These are phyloP conservation scores for Hipposideros larvatus DNA, from an alignment of 2,797 vertebrate species.

Conservation along the genomic window DNA sequence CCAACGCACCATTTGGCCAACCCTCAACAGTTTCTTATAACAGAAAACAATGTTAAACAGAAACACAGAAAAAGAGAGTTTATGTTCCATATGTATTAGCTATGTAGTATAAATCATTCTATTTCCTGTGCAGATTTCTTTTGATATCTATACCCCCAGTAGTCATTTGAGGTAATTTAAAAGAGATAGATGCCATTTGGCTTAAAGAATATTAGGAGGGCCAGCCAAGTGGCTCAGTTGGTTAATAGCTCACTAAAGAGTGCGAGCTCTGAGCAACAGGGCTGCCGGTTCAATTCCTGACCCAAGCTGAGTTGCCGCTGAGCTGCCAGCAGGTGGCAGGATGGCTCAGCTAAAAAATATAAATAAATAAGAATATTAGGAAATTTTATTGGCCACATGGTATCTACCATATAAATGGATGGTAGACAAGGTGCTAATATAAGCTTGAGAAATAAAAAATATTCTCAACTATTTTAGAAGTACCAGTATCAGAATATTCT, in stretches of 20 bases:
- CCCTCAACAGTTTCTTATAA: neutral
- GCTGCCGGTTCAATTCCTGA: too few species aligned
- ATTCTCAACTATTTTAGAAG: slow-evolving; percentile 38
- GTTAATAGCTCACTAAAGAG: too few species aligned
- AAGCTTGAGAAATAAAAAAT: slow-evolving; percentile 33
- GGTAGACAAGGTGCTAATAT: neutral
- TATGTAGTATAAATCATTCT: neutral
- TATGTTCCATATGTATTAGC: neutral
- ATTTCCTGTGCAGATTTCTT: neutral
- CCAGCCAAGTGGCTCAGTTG: too few species aligned
- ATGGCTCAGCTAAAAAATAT: too few species aligned
- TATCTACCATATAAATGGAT: neutral
- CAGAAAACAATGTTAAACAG: neutral
- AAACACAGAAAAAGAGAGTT: neutral
- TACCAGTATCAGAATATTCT: slow-evolving; percentile 31
- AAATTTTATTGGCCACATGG: slow-evolving; percentile 32
- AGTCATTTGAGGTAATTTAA: slow-evolving; percentile 14
- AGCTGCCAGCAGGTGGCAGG: too few species aligned
- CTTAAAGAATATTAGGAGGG: neutral
- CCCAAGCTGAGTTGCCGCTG: too few species aligned
- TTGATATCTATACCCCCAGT: neutral
- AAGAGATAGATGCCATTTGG: slow-evolving; percentile 9
- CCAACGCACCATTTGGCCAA: too few species aligned
- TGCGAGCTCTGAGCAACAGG: too few species aligned
- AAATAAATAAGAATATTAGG: neutral